phyloP scores from a whole-genome alignment of 2,888 invertebrate species.

The Sericinus montela region DNA sequence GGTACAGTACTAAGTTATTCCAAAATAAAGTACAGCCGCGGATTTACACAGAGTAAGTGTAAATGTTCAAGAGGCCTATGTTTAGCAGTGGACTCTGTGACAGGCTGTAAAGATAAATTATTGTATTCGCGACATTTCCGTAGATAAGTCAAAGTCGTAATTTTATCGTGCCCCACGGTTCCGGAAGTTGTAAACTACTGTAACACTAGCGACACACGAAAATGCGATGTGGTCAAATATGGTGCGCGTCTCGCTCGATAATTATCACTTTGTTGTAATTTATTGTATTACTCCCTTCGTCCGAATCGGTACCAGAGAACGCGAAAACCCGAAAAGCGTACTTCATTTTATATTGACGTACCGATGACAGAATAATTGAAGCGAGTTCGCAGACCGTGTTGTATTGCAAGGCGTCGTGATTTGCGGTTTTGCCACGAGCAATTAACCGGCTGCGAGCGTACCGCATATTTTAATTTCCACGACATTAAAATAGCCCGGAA shows the following conservation, averaged over 20 bases:
- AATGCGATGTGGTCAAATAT: constrained; percentile 24
- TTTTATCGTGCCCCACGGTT: constrained; percentile 38
- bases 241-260: constrained; percentile 7
- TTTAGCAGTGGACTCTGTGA: no score
- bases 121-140: constrained; percentile 46
- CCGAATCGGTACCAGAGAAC: constrained; percentile 5
- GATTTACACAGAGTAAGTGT: constrained; percentile 39
- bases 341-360: constrained; percentile 18
- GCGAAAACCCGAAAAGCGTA: constrained; percentile 5
- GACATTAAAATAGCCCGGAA: constrained; percentile 71
- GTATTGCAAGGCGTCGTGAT: constrained; percentile 37
- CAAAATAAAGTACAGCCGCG: constrained; percentile 43
- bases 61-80: no score
- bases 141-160: constrained; percentile 41
- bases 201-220: constrained; percentile 11
- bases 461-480: constrained; percentile 57
- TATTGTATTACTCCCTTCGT: constrained; percentile 24
- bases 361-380: constrained; percentile 16
- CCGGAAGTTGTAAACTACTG: constrained; percentile 41
- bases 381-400: constrained; percentile 21
- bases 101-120: no score
- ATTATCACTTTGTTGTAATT: constrained; percentile 25
- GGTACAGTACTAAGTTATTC: constrained; percentile 57
- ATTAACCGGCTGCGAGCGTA: constrained; percentile 49
- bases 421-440: constrained; percentile 42